These are phyloP conservation scores for Trachelus tabidus DNA, from an alignment of 2,888 invertebrate species.

Conservation along the genomic window DNA sequence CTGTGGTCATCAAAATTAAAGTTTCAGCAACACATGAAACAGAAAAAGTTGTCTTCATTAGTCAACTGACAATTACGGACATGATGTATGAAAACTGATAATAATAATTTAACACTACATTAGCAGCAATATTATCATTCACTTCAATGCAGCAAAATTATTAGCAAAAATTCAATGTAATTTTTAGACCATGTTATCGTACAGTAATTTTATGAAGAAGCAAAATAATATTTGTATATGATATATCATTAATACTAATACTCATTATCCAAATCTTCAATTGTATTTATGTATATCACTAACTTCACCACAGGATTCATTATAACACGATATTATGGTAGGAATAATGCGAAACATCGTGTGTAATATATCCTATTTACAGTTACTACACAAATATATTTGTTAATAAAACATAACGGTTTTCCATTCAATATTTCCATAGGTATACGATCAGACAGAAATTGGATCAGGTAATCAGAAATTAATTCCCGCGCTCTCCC, in stretches of 20 bases:
- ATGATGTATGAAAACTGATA: neutral
- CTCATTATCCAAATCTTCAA: neutral
- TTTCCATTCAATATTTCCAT: neutral
- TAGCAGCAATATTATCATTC: neutral
- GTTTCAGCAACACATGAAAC: constrained; percentile 49
- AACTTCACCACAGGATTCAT: neutral
- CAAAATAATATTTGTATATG: no score
- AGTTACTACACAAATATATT: neutral
- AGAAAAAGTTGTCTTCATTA: constrained; percentile 34
- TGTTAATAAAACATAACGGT: neutral
- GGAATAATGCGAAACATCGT: neutral
- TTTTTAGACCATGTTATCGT: neutral
- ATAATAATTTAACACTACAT: neutral
- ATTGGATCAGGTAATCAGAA: neutral
- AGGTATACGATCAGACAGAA: neutral
- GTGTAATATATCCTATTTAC: neutral
- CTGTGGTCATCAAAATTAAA: constrained; percentile 46
- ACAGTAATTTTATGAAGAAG: no score
- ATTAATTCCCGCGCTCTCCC: neutral
- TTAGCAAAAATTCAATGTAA: neutral
- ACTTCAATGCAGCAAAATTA: neutral
- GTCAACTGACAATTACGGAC: neutral
- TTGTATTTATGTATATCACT: neutral
- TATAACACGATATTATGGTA: neutral
- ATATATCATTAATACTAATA: no score